phyloP scores from a whole-genome alignment of 2,888 invertebrate species.

The Emmelina monodactyla region DNA sequence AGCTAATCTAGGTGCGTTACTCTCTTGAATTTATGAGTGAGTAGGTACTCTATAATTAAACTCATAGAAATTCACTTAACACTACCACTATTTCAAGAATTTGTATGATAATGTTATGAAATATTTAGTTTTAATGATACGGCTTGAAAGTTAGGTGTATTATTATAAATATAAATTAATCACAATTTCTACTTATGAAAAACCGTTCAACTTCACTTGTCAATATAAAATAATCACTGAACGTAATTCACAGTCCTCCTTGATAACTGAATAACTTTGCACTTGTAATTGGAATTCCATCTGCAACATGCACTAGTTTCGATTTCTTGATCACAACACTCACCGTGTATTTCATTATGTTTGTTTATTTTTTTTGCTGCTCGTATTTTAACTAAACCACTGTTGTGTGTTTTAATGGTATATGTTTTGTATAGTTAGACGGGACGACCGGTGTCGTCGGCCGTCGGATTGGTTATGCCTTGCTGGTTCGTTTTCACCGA shows the following conservation, averaged over 20 bases:
- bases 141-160: no score
- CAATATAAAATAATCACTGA: no score
- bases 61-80: no score
- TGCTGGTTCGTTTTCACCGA: constrained; percentile 55
- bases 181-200: no score
- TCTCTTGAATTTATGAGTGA: no score
- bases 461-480: constrained; percentile 65
- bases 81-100: no score
- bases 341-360: constrained; percentile 64
- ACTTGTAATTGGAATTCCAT: constrained; percentile 3
- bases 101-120: no score
- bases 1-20: no score
- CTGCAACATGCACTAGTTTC: constrained; percentile 1
- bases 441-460: constrained; percentile 49
- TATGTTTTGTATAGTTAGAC: constrained; percentile 30
- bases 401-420: constrained; percentile 31
- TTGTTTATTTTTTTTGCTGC: constrained; percentile 36
- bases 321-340: constrained; percentile 30
- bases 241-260: background rate
- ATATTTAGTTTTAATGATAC: no score
- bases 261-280: constrained; percentile 1
- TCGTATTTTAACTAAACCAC: constrained; percentile 49
- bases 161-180: no score
- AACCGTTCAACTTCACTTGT: constrained; percentile 3
- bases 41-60: no score